Conservation (phyloP, 2,113 vertebrate species). For the Ageneiosus marmoratus region DNA sequence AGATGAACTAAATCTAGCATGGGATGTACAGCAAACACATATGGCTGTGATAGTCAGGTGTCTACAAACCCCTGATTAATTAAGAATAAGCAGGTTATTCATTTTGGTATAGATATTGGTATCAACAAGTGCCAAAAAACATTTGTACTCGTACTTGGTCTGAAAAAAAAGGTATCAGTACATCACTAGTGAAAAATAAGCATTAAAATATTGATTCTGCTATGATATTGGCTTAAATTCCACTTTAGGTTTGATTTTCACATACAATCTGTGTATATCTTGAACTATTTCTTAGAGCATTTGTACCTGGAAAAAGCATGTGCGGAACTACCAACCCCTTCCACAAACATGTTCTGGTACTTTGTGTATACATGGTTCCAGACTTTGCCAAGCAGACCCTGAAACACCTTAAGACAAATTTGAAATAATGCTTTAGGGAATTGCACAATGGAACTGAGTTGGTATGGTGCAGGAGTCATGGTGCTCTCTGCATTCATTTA, state of each 20-base stretch:
- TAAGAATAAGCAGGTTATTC: not conserved
- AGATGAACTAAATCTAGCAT: not conserved
- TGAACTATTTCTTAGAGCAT: not conserved
- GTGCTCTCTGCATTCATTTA: not conserved
- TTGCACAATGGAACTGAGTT: not conserved
- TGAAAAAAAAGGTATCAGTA: not conserved
- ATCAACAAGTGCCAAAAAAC: not conserved
- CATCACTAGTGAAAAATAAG: not conserved
- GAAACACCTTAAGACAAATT: not conserved
- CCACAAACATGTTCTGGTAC: not conserved
- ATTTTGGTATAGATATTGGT: not conserved
- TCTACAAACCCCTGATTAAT: not conserved
- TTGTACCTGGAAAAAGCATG: not conserved
- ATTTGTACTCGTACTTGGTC: not conserved
- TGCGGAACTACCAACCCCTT: not conserved
- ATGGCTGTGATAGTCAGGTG: not conserved
- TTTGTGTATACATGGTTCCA: not conserved
- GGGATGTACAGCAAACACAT: not conserved
- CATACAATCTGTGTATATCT: not conserved
- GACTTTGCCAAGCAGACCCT: not conserved
- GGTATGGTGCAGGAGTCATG: not conserved
- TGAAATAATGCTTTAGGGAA: not conserved
- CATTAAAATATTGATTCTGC: not conserved
- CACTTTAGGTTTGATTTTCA: not conserved
- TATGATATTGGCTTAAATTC: not conserved